These are phyloP conservation scores for Paramormyrops kingsleyae DNA, from an alignment of 2,113 vertebrate genomes.

Conservation along the genomic window DNA sequence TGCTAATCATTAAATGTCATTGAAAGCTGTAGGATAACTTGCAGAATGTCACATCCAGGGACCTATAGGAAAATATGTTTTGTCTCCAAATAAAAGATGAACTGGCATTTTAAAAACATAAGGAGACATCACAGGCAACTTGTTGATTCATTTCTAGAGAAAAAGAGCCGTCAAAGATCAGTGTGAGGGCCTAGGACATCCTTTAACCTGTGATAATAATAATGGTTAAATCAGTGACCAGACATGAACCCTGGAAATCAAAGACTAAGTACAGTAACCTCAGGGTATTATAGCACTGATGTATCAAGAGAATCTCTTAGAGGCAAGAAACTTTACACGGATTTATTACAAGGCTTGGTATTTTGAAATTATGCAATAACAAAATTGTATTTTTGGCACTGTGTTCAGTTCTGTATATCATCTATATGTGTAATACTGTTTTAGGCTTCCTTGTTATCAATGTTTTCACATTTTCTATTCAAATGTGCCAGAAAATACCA, in stretches of 20 bases:
- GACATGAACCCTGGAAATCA: background rate
- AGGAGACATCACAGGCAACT: background rate
- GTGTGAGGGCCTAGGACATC: background rate
- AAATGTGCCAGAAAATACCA: background rate
- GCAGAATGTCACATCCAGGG: background rate
- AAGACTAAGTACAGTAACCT: background rate
- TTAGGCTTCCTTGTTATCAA: background rate
- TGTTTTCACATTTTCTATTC: background rate
- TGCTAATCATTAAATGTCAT: background rate
- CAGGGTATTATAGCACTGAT: background rate
- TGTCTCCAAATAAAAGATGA: background rate
- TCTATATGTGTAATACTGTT: background rate
- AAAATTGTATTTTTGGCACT: background rate
- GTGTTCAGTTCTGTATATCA: background rate
- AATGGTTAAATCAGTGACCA: background rate
- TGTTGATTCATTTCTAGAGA: background rate
- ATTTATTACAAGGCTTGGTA: background rate
- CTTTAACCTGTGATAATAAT: background rate
- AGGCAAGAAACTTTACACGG: background rate
- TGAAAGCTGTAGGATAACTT: background rate
- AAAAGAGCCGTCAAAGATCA: background rate
- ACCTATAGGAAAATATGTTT: background rate
- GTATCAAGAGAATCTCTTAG: background rate
- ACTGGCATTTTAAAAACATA: background rate
- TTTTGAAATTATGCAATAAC: background rate